A percentile compares a stretch with the other conserved stretches of the same genome.
These are phyloP conservation scores for Lypha dubia DNA, from an alignment of 2,888 invertebrate species.

Conservation along the genomic window DNA sequence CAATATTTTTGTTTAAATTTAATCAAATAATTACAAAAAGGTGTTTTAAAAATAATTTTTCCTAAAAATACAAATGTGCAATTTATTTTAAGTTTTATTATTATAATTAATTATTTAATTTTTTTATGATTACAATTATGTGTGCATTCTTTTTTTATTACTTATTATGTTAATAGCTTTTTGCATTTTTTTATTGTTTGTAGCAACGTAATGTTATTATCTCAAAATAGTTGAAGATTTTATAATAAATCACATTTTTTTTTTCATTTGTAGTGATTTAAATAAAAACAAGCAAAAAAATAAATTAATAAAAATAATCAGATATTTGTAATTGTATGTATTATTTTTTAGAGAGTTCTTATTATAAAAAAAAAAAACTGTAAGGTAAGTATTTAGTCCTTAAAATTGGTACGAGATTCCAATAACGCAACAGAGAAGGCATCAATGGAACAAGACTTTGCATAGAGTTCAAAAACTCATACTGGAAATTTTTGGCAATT, in stretches of 20 bases:
- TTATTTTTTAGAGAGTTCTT: neutral
- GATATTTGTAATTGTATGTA: slow-evolving; percentile 42
- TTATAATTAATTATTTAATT: slow-evolving; percentile 45
- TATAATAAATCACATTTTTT: slow-evolving; percentile 24
- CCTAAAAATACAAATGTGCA: slow-evolving; percentile 61
- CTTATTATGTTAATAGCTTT: slow-evolving; percentile 38
- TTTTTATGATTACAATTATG: slow-evolving; percentile 29
- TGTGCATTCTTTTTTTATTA: slow-evolving; percentile 28
- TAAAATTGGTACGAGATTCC: no score
- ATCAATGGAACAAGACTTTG: no score
- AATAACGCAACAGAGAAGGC: neutral
- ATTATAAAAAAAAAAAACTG: neutral
- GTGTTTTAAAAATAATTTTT: slow-evolving; percentile 41
- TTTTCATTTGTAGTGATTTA: slow-evolving; percentile 62
- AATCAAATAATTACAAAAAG: neutral
- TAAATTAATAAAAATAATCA: slow-evolving; percentile 61
- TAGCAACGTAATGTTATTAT: slow-evolving; percentile 32
- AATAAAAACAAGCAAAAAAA: slow-evolving; percentile 46
- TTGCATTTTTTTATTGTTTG: slow-evolving; percentile 36
- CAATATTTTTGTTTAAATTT: no score
- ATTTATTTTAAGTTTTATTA: slow-evolving; percentile 53
- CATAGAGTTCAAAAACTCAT: no score
- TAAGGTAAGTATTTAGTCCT: no score
- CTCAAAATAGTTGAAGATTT: slow-evolving; percentile 52
- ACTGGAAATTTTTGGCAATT: no score